Evolutionary conservation across 2,888 invertebrate species (phyloP), one percentile per base, ranked within the genome.

Genomic region (Calameuta pallipes): DNA sequence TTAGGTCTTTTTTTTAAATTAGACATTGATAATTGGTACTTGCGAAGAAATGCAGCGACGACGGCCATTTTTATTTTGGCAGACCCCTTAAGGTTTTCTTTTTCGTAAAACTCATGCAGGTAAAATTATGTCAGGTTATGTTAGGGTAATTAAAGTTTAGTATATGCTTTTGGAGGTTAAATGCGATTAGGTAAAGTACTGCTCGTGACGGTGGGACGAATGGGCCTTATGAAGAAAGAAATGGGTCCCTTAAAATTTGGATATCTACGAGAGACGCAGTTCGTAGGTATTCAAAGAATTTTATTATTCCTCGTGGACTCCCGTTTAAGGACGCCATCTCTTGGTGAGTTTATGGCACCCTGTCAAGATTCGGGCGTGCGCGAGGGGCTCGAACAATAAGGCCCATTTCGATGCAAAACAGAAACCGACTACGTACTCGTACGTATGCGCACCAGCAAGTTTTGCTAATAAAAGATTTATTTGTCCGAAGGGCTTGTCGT

Each of bases 331-430:
- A 83, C 81, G 82, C 85, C 82, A 81, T 85, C 79, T 81, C 83
- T 83, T 81, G 79, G 83, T 80, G 83, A 87, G 82, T 86, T 87
- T 87, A 87, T 85, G 84, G 86, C 84, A 86, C 33, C 83, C 84
- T 87, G 86, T 84, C 86, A 83, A 83, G 85, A 84, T 87, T 87
- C 84, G 84, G 85, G 81, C 82, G 83, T 80, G 82, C 81, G 83
- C 85, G 81, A 86, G 82, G 82, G 84, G 82, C 84, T 83, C 83
- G 71, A 87, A 89, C 87, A 88, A 88, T 88, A 86, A 88, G 85
- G 82, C 84, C 85, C 83, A 88, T 88, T 88, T 83, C 86, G 83
- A 88, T 89, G 88, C 87, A 87, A 87, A 87, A 80, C 83, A 84
- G 82, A 78, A 79, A 76, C 56, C 56, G 56, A 56, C 56, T 23